Conservation (phyloP, 1,140 invertebrate species). For the Listronotus oregonensis region DNA sequence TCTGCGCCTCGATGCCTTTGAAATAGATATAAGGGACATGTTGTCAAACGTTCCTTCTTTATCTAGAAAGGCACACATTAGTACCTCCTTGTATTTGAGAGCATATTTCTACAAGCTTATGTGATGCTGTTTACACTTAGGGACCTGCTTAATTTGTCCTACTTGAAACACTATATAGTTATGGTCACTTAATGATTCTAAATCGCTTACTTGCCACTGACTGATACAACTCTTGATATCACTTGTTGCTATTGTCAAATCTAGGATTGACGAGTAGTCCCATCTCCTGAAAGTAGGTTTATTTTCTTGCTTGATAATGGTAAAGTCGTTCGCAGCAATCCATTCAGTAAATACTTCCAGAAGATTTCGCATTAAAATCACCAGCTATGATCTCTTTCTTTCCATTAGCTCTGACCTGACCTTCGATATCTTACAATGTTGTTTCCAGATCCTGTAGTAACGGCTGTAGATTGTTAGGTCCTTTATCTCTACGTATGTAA, state of each 20-base stretch:
- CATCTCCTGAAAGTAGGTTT: slow-evolving; percentile 11
- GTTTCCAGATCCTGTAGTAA: neutral
- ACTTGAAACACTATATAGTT: neutral
- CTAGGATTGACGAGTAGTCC: neutral
- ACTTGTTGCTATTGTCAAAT: neutral
- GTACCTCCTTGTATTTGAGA: no score
- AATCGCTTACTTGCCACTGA: slow-evolving; percentile 1
- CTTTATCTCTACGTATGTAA: neutral
- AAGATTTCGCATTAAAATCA: slow-evolving; percentile 2
- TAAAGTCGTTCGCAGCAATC: neutral
- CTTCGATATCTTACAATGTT: neutral
- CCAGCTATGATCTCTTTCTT: neutral
- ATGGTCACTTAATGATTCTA: neutral
- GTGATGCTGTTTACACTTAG: no score
- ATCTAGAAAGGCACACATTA: no score
- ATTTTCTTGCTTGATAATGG: neutral
- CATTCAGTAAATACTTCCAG: neutral
- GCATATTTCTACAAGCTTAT: no score
- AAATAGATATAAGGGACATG: no score
- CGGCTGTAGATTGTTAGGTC: neutral
- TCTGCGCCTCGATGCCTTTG: no score
- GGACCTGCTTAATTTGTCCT: no score
- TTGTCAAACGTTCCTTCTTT: no score
- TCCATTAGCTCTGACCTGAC: neutral
- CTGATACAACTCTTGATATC: neutral